Base-by-base conservation (phyloP, 1,140 invertebrate genomes). In the Melanaphis sacchari region DNA sequence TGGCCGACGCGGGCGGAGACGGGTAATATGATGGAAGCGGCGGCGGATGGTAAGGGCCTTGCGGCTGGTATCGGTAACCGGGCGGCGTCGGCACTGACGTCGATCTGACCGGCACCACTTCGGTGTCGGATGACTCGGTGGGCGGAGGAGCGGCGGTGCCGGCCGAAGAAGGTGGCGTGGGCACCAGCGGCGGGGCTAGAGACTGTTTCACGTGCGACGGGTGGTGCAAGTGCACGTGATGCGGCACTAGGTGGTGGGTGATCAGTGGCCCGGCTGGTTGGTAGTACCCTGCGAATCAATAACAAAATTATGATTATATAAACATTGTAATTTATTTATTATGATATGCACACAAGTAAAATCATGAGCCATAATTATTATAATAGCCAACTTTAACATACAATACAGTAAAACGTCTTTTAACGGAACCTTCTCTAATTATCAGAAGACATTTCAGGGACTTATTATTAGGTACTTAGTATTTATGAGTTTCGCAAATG, bases 201-300 rank as follows among this genome's bases (percentile, higher is more conserved):
- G 93, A 81, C 40, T 88, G 81, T 38, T 94, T 94, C 88, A 90
- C 89, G 81, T 94, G 93, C 76, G 90, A 41, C 85, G 94, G 94
- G 87, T 94, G 94, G 66, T 94, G 94, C 46, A 94, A 93, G 59
- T 94, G 94, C 85, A 94, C 85, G 84, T 94, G 94, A 49, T 94
- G 94, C 95, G 94, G 96, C 95, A 94, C 95, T 95, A 84, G 95
- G 95, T 94, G 96, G 95, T 97, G 96, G 94, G 96, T 97, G 95
- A 98, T 98, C 95, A 98, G 96, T 94, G 97, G 97, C 94, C 97
- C 97, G 94, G 97, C 97, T 94, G 97, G 97, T 96, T 98, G 97
- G 96, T 98, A 98, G 95, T 98, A 98, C 95, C 97, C 97, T 98
- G 96, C 46, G 6, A 96, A 96, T 95, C 93, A 95, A 94, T 94